Evolutionary conservation across 2,797 vertebrate genomes (phyloP), one percentile per base, ranked within the genome.

Genomic region (Lagocephalus sceleratus): DNA sequence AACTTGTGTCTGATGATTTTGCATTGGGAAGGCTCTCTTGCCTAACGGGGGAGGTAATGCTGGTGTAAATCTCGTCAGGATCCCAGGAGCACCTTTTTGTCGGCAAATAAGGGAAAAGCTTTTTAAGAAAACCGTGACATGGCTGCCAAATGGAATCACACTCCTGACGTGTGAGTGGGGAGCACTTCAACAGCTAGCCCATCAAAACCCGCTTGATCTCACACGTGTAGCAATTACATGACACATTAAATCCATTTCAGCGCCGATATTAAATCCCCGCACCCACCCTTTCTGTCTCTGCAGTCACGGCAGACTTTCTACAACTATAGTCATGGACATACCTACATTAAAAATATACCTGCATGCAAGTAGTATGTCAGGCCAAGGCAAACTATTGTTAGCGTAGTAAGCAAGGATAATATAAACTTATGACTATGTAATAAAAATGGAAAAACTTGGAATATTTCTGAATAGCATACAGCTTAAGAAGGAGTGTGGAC

Each of bases 131-230:
- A 79, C 71, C 40, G 45, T 71, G 75, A 78, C 78, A 81, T 38
- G 73, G 69, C 79, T 88, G 87, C 82, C 84, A 86, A 74, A 73
- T 78, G 68, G 57, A 76, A 89, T 87, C 63, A 75, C 60, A 46
- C 56, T 72, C 71, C 60, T 77, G 79, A 80, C 70, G 40, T 62
- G 66, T 78, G 78, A 83, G 67, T 44, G 60, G 65, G 66, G 78
- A 77, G 83, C 80, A 76, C 78, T 84, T 76, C 65, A 70, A 80
- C 69, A 62, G 72, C 65, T 85, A 66, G 76, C 56, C 63, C 71
- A 71, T 85, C 78, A 75, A 77, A 78, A 75, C 42, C 51, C 26
- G 76, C 79, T 68, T 85, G 78, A 79, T 85, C 65, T 82, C 80
- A 84, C 81, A 85, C 78, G 70, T 82, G 76, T 84, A 62, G 65